A percentile compares a stretch with the other conserved stretches of the same genome.
phyloP scores from a whole-genome alignment of 2,797 vertebrate species.

The Hephaestus fuliginosus region DNA sequence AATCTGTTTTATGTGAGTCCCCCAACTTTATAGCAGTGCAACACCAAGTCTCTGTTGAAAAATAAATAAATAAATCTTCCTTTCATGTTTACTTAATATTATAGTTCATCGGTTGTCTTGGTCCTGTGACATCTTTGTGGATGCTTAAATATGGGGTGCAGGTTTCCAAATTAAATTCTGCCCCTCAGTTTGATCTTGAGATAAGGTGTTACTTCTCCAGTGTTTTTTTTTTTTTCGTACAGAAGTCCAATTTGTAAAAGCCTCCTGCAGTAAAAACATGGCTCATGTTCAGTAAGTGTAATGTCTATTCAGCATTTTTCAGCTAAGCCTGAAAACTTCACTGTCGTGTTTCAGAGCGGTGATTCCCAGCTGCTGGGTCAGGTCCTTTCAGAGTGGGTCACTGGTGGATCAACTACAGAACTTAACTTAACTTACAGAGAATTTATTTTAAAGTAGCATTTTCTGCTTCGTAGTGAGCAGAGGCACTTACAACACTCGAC shows the following conservation, averaged over 20 bases:
- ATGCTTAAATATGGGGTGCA: neutral
- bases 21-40: neutral
- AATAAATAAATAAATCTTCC: too few relatives aligned
- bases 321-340: neutral
- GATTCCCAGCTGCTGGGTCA: neutral
- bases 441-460: neutral
- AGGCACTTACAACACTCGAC: neutral
- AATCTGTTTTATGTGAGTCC: neutral
- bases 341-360: neutral
- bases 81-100: neutral
- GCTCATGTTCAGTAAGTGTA: neutral
- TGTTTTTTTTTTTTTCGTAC: slow-evolving; percentile 1
- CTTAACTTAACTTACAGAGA: too few relatives aligned
- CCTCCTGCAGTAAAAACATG: neutral
- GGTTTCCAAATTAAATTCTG: slow-evolving; percentile 3
- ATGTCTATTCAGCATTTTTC: slow-evolving; percentile 8
- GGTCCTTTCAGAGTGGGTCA: neutral
- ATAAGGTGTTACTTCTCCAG: neutral
- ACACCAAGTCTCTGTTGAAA: neutral
- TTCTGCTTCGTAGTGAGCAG: neutral
- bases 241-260: neutral
- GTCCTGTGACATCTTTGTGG: neutral
- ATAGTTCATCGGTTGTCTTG: neutral
- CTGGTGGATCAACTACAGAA: neutral
- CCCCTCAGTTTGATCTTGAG: neutral